Conservation (phyloP, 2,888 invertebrate genomes). For the Limnephilus auricula region DNA sequence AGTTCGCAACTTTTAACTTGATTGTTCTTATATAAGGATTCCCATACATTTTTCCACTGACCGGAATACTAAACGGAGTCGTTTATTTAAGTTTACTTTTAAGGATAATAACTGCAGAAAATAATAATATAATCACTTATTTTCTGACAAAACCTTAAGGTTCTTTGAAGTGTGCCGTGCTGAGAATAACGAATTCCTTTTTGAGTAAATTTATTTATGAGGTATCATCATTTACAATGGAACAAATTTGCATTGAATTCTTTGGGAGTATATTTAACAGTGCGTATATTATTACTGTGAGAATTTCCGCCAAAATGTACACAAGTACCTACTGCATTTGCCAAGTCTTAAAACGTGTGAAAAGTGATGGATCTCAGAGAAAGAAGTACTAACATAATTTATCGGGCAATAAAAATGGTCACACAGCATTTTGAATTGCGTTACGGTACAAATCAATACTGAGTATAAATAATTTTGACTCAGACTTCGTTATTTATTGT, state of each 20-base stretch:
- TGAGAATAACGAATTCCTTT: background rate
- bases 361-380: background rate
- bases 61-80: background rate
- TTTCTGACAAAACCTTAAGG: background rate
- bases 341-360: background rate
- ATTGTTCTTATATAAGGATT: background rate
- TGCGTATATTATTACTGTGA: background rate
- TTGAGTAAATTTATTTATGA: background rate
- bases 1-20: background rate
- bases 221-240: background rate
- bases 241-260: conserved; percentile 13
- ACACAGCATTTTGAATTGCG: background rate
- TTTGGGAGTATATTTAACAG: background rate
- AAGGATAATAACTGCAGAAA: conserved; percentile 5
- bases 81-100: background rate
- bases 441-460: background rate
- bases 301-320: background rate
- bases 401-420: background rate
- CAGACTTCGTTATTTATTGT: background rate
- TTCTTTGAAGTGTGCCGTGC: background rate
- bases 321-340: background rate
- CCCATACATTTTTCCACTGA: background rate
- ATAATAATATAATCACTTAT: background rate
- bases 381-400: background rate
- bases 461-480: background rate